A percentile compares a stretch with the other conserved stretches of the same genome.
phyloP scores from a whole-genome alignment of 2,797 vertebrate species.

The Mormyrus proboscirostris region DNA sequence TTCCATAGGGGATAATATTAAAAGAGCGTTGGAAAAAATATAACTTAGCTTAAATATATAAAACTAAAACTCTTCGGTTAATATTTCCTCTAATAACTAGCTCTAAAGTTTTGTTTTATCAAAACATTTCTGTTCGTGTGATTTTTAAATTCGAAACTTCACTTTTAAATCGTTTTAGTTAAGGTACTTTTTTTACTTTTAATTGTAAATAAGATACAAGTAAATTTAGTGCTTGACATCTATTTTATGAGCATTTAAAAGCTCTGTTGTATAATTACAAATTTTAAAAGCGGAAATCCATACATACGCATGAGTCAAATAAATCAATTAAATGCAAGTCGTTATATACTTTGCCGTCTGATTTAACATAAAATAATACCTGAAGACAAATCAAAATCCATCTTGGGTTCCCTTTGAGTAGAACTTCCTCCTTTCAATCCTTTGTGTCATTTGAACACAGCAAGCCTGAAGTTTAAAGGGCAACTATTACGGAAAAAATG shows the following conservation, averaged over 20 bases:
- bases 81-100: neutral
- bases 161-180: neutral
- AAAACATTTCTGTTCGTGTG: neutral
- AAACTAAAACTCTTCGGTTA: neutral
- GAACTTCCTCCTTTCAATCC: neutral
- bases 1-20: neutral
- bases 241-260: neutral
- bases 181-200: neutral
- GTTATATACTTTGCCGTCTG: neutral
- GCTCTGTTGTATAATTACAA: neutral
- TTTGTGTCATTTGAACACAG: neutral
- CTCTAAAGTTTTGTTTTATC: too few species aligned
- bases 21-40: neutral
- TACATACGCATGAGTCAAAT: neutral
- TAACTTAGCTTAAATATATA: neutral
- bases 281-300: neutral
- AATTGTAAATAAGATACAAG: neutral
- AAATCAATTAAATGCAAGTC: neutral
- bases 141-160: neutral
- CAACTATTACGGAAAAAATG: neutral
- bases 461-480: neutral
- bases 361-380: neutral
- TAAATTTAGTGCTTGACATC: neutral
- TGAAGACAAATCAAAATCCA: slow-evolving; percentile 1
- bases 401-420: neutral